Conservation (phyloP, 2,113 vertebrate genomes). For the Percopsis transmontana region DNA sequence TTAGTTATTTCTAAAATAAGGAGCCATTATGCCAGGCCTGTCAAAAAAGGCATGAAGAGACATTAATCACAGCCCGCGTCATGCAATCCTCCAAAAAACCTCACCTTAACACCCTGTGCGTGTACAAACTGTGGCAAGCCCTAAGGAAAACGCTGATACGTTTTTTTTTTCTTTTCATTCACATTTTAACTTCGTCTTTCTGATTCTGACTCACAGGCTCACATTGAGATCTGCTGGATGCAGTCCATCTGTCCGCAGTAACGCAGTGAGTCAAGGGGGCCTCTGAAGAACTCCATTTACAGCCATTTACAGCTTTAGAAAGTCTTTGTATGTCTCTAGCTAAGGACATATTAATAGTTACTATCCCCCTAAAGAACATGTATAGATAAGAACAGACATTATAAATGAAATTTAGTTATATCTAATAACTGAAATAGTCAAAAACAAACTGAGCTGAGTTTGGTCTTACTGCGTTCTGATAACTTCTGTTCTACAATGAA, state of each 20-base stretch:
- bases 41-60: constrained; percentile 87
- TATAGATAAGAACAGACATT: no score
- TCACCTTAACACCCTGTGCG: constrained; percentile 85
- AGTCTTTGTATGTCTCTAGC: constrained; percentile 60
- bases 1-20: constrained; percentile 86
- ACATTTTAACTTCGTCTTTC: constrained; percentile 91
- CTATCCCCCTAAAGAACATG: background rate
- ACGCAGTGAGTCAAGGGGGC: constrained; percentile 81
- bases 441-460: constrained; percentile 75
- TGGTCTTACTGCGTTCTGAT: constrained; percentile 80
- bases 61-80: constrained; percentile 88
- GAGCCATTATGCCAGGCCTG: constrained; percentile 82
- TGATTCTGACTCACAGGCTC: constrained; percentile 85
- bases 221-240: constrained; percentile 89
- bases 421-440: background rate
- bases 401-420: constrained; percentile 67
- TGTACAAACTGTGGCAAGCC: constrained; percentile 81
- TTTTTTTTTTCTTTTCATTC: constrained; percentile 96
- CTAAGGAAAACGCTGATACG: constrained; percentile 82
- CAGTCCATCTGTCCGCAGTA: constrained; percentile 87
- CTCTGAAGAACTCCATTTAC: constrained; percentile 68
- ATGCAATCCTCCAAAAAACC: constrained; percentile 50
- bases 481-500: constrained; percentile 77
- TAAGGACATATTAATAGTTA: background rate
- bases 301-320: constrained; percentile 83